phyloP scores from a whole-genome alignment of 2,888 invertebrate genomes.

The Drosophila barbarae region DNA sequence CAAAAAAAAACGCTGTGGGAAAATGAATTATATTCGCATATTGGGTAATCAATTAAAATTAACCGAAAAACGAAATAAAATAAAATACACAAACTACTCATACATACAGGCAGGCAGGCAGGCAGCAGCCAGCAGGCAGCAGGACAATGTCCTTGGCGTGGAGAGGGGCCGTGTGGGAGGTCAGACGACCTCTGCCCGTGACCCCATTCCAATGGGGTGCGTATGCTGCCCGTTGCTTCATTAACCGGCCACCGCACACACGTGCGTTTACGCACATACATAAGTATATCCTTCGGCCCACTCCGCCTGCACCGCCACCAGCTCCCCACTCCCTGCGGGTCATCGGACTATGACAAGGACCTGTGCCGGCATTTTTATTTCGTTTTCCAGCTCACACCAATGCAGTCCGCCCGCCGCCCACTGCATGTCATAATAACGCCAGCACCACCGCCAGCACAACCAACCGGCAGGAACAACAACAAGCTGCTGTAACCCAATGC shows the following conservation, averaged over 20 bases:
- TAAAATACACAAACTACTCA: constrained; percentile 51
- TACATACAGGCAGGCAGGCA: constrained; percentile 9
- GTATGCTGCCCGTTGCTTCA: constrained; percentile 58
- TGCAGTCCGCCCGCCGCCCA: constrained; percentile 37
- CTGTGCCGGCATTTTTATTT: constrained; percentile 52
- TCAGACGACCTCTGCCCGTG: constrained; percentile 50
- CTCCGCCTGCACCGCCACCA: not conserved
- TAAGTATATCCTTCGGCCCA: constrained; percentile 39
- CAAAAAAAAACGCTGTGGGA: constrained; percentile 22
- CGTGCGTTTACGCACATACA: constrained; percentile 31
- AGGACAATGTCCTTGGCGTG: constrained; percentile 38
- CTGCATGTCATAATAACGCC: constrained; percentile 54
- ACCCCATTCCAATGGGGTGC: constrained; percentile 73
- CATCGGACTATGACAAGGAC: constrained; percentile 41
- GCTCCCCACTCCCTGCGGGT: constrained; percentile 16
- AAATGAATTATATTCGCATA: constrained; percentile 63
- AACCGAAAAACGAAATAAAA: constrained; percentile 70
- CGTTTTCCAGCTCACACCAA: constrained; percentile 58
- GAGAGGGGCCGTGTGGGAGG: constrained; percentile 8
- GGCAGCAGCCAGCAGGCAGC: constrained; percentile 13
- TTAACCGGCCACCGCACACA: constrained; percentile 54
- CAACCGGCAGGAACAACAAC: constrained; percentile 8
- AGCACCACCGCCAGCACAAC: constrained; percentile 1
- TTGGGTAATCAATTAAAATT: constrained; percentile 74
- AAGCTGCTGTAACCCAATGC: constrained; percentile 59